phyloP scores from a whole-genome alignment of 1,140 invertebrate genomes.

The Acyrthosiphon pisum region DNA sequence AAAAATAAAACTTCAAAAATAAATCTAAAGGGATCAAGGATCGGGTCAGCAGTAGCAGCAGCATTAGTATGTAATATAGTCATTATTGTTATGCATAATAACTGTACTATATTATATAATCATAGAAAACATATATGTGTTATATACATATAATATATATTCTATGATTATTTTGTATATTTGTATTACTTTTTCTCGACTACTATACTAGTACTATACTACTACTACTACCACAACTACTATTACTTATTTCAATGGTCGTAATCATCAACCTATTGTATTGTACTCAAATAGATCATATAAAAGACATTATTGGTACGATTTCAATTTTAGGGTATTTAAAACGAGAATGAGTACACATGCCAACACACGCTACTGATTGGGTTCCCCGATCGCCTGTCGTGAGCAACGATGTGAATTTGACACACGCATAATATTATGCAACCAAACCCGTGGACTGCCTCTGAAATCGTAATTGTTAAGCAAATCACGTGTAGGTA shows the following conservation, averaged over 20 bases:
- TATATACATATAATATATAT: background rate
- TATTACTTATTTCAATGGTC: background rate
- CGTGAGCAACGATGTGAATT: background rate
- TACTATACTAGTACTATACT: slow-evolving; percentile 13
- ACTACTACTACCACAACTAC: background rate
- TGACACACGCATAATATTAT: background rate
- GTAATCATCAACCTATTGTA: background rate
- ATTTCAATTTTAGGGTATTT: background rate
- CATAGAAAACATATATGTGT: background rate
- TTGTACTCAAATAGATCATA: background rate
- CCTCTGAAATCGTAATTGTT: background rate
- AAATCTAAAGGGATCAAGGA: slow-evolving; percentile 6
- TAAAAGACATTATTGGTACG: background rate
- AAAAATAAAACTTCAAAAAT: slow-evolving; percentile 10
- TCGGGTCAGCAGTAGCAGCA: slow-evolving; percentile 28
- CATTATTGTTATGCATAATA: slow-evolving; percentile 1
- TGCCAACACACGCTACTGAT: background rate
- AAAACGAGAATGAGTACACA: background rate
- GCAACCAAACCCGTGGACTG: background rate
- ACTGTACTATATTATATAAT: background rate
- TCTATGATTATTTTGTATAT: slow-evolving; percentile 12
- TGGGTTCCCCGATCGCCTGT: background rate
- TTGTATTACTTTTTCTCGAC: background rate
- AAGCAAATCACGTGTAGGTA: background rate
- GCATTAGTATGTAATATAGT: slow-evolving; percentile 27